These are phyloP conservation scores for Nibea coibor DNA, from an alignment of 2,113 vertebrate species.

Conservation along the genomic window DNA sequence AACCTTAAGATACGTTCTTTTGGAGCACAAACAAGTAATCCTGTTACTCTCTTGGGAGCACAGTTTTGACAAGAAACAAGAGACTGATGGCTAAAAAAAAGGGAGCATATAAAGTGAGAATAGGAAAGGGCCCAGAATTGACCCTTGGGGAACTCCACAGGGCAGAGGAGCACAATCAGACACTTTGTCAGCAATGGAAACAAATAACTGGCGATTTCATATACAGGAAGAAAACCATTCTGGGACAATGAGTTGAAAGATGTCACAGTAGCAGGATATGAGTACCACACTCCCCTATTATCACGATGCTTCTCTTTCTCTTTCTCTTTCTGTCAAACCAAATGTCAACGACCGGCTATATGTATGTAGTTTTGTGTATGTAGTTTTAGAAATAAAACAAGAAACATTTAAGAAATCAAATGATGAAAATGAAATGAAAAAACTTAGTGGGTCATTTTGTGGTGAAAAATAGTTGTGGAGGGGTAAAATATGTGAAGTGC, in stretches of 20 bases:
- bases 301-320: neutral
- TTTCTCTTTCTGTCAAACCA: neutral
- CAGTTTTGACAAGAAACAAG: neutral
- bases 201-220: neutral
- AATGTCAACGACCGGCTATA: constrained; percentile 2
- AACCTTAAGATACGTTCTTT: neutral
- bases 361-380: too few species aligned
- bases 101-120: neutral
- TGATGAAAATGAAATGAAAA: neutral
- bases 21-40: neutral
- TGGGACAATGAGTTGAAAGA: constrained; percentile 1
- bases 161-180: neutral
- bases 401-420: neutral
- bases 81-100: too few species aligned
- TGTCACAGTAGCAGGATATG: constrained; percentile 12
- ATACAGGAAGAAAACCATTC: neutral
- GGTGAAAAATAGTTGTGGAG: neutral
- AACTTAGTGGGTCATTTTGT: neutral
- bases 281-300: constrained; percentile 3
- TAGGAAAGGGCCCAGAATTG: neutral
- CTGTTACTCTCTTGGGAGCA: neutral
- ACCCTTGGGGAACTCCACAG: constrained; percentile 13
- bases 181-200: constrained; percentile 9
- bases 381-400: neutral
- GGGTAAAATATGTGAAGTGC: neutral